phyloP scores from a whole-genome alignment of 2,888 invertebrate genomes.

The Glyphotaelius pellucidus region DNA sequence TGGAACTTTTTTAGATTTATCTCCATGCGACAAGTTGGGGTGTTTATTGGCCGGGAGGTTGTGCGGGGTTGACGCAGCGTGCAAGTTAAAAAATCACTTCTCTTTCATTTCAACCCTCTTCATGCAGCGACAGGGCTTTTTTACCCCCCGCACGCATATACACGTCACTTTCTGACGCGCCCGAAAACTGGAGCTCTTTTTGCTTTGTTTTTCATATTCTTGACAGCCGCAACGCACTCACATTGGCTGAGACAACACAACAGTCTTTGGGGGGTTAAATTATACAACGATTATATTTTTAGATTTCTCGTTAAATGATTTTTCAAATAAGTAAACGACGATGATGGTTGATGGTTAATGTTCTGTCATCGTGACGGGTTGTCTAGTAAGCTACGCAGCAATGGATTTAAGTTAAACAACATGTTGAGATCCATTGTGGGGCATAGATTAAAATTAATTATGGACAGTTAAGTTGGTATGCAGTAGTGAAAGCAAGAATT shows the following conservation, averaged over 20 bases:
- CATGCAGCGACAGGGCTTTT: slow-evolving; percentile 42
- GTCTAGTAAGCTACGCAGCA: neutral
- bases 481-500: neutral
- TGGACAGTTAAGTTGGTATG: no score
- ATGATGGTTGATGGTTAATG: neutral
- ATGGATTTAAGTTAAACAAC: neutral
- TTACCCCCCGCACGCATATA: slow-evolving; percentile 38
- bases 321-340: neutral
- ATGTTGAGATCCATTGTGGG: neutral
- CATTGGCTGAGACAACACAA: neutral
- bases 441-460: neutral
- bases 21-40: slow-evolving; percentile 64
- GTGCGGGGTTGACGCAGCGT: slow-evolving; percentile 47
- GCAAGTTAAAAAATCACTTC: slow-evolving; percentile 66
- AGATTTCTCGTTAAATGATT: neutral
- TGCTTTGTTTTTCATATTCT: slow-evolving; percentile 47
- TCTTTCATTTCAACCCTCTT: slow-evolving; percentile 63
- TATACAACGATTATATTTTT: neutral
- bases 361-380: neutral
- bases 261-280: neutral
- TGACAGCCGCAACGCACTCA: neutral
- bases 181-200: neutral
- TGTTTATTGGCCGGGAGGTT: slow-evolving; percentile 63
- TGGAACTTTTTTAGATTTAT: slow-evolving; percentile 49
- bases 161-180: slow-evolving; percentile 50